Base-by-base conservation (phyloP, 2,797 vertebrate species). In the Epinephelus awoara region DNA sequence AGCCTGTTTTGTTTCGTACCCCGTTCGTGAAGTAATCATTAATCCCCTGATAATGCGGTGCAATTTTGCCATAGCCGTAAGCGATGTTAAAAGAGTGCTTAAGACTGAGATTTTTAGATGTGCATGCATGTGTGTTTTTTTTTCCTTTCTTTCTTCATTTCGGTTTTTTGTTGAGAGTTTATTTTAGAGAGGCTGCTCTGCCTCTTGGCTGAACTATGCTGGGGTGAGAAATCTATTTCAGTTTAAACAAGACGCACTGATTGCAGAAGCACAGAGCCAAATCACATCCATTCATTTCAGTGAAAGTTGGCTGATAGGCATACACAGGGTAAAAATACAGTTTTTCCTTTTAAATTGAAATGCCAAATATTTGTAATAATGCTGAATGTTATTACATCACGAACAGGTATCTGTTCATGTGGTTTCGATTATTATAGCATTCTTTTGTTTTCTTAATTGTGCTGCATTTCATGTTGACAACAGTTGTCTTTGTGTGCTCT, bases 211-310 rank as follows among this genome's bases (percentile, higher is more conserved):
- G 93, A 92, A 91, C 88, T 83, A 49, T 77, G 83, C 78, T 17
- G 8, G 79, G 82, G 78, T 87, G 86, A 89, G 88, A 89, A 90
- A 90, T 91, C 80, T 85, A 86, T 90, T 91, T 91, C 74, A 79
- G 83, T 85, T 91, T 82, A 89, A 92, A 94, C 92, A 94, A 94
- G 90, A 87, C 23, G 0, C 81, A 58, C 92, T 94, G 94, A 94
- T 94, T 94, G 87, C 92, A 86, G 82, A 90, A 79, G 84, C 80
- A 83, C 80, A n/a, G 77, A 87, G 88, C 89, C 88, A 91, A 93
- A 93, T 92, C 84, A 91, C 82, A 84, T 86, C 85, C 86, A 89
- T 94, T 94, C 93, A 93, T 84, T 74, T 46, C 63, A 88, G 55
- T 81, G 80, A 86, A 89, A 85, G 86, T 88, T 87, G 85, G 80